Evolutionary conservation across 1,140 invertebrate genomes (phyloP).

Genomic region (Schlechtendalia chinensis): DNA sequence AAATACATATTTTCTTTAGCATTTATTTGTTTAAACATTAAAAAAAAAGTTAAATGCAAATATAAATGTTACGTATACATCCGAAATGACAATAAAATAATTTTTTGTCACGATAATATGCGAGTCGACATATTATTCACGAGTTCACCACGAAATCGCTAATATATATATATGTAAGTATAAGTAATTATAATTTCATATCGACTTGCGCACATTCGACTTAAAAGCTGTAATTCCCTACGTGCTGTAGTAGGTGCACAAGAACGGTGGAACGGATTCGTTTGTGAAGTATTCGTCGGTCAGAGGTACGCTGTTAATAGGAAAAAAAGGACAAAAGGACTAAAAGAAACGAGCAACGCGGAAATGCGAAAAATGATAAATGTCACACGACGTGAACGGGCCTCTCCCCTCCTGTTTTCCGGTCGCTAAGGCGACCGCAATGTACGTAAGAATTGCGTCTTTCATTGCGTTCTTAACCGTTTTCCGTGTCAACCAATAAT

Average conservation of each 20-base stretch:
- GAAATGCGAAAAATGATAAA: neutral
- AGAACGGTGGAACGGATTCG: neutral
- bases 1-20: no score
- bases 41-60: no score
- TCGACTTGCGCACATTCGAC: neutral
- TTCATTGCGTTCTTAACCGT: constrained; percentile 11
- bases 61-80: neutral
- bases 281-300: neutral
- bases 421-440: constrained; percentile 22
- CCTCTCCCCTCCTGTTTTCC: neutral
- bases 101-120: no score
- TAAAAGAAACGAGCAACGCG: neutral
- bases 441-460: neutral
- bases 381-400: neutral
- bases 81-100: neutral
- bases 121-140: no score
- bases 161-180: no score
- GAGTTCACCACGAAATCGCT: no score
- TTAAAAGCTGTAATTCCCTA: neutral
- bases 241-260: neutral
- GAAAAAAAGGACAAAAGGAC: neutral
- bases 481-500: constrained; percentile 10
- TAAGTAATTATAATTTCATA: no score
- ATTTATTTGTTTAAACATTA: no score
- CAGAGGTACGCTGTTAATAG: neutral